Evolutionary conservation across 2,888 invertebrate species (phyloP), one percentile per base, ranked within the genome.

Genomic region (Dysmachus trigonus): DNA sequence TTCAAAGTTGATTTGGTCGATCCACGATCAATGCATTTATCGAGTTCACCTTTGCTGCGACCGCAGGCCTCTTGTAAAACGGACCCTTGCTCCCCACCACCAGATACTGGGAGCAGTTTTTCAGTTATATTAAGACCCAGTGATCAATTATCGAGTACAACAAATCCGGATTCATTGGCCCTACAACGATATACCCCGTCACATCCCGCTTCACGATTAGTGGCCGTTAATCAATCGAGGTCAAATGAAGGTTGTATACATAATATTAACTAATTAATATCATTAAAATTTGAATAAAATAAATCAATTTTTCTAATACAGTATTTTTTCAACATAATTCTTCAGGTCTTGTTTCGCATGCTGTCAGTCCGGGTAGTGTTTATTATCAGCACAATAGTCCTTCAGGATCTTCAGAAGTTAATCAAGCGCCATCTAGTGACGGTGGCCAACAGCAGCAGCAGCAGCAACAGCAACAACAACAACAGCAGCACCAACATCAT

Each of bases 351-450:
- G 92, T 93, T 87, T 91, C 93, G 72, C 93, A 93, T 90, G 92
- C 93, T 10, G 91, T 92, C 2, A 94, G 93, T 90, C 93, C 94
- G 15, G 92, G 92, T 87, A 90, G 92, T 85, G 90, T 95, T 90
- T 93, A 95, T 92, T 93, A 94, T 87, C 92, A 91, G 72, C 92
- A 91, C 18, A 90, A 89, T 79, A 92, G 91, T 87, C 90, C 92
- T 1, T 89, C 90, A 2, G 89, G 89, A 2, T 87, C 89, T 27
- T 86, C 88, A 8, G 89, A 89, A 72, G 86, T 87, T 30, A 83
- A 77, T 10, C 87, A 88, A 27, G 87, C 88, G 10, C 72, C 88
- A 53, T 87, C 88, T 0, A 88, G 87, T 74, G 88, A 88, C 38
- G 87, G 88, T 13, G 88, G 88, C 51, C 87, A 87, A 79, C 89